Evolutionary conservation across 2,113 vertebrate genomes (phyloP).

Genomic region (Microtus richardsoni): DNA sequence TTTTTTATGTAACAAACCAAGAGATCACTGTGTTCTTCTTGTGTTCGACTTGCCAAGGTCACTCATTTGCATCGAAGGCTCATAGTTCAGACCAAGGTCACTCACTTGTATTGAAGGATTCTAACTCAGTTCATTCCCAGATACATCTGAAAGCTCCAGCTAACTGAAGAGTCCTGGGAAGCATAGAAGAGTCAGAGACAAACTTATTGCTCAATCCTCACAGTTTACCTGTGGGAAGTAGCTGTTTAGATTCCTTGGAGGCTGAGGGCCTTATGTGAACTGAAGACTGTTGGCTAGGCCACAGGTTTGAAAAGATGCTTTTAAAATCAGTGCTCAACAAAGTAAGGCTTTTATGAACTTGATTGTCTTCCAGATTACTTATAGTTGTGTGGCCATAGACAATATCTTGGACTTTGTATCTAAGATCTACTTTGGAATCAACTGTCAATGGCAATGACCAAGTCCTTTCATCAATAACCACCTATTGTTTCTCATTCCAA

Average conservation of each 20-base stretch:
- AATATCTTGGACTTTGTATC: not conserved
- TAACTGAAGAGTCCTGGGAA: not conserved
- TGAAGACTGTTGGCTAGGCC: not conserved
- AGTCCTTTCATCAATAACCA: fast-evolving
- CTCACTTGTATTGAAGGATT: fast-evolving
- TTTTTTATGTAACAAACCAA: not conserved
- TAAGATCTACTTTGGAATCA: not conserved
- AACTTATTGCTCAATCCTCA: not conserved
- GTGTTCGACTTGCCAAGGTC: not conserved
- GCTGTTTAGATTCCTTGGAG: fast-evolving
- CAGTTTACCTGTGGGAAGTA: not conserved
- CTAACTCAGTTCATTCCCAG: not conserved
- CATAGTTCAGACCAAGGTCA: not conserved
- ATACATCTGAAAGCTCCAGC: not conserved
- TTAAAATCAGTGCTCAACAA: not conserved
- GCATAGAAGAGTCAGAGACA: fast-evolving
- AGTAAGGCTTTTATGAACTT: not conserved
- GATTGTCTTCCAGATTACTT: not conserved
- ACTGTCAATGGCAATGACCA: fast-evolving
- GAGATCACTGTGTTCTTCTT: not conserved
- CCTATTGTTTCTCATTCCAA: not conserved
- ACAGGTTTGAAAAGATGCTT: not conserved
- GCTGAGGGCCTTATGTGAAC: fast-evolving
- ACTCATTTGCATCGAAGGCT: fast-evolving
- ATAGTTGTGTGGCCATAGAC: fast-evolving